These are phyloP conservation scores for Drosophila orena DNA, from an alignment of 1,140 invertebrate species.

Conservation along the genomic window DNA sequence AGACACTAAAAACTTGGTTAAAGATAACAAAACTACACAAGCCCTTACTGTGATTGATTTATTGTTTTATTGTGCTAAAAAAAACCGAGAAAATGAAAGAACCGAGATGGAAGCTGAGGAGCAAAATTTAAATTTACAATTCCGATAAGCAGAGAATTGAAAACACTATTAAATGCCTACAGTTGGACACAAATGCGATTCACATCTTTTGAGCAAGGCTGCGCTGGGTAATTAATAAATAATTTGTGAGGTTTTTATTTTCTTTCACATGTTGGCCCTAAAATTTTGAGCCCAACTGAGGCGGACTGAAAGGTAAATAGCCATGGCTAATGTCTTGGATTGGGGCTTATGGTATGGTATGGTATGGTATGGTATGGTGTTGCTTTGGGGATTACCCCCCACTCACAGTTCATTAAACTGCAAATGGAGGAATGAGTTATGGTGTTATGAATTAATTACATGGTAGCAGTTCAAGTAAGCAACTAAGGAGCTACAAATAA, in stretches of 20 bases:
- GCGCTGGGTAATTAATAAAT: slow-evolving; percentile 72
- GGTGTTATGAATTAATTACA: slow-evolving; percentile 52
- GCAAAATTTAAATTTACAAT: slow-evolving; percentile 56
- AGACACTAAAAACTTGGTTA: slow-evolving; percentile 71
- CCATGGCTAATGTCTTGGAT: slow-evolving; percentile 60
- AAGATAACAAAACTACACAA: slow-evolving; percentile 64
- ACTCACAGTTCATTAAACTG: slow-evolving; percentile 71
- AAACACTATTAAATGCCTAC: slow-evolving; percentile 20
- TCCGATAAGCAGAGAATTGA: slow-evolving; percentile 62
- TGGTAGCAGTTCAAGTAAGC: slow-evolving; percentile 5
- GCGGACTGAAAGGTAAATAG: slow-evolving; percentile 58
- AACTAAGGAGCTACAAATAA: too few relatives aligned
- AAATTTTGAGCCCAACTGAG: slow-evolving; percentile 35
- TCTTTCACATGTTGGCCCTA: slow-evolving; percentile 65
- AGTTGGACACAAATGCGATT: neutral
- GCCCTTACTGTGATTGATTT: slow-evolving; percentile 73
- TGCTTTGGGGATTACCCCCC: neutral
- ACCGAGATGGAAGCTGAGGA: slow-evolving; percentile 11
- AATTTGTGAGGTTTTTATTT: slow-evolving; percentile 69
- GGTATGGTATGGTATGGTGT: neutral
- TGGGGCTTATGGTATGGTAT: slow-evolving; percentile 3
- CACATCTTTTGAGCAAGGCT: slow-evolving; percentile 8
- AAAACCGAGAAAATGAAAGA: slow-evolving; percentile 29
- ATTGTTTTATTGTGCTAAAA: slow-evolving; percentile 77
- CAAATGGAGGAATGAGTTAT: slow-evolving; percentile 10